Base-by-base conservation (phyloP, 2,113 vertebrate genomes). In the Ophiodon elongatus region DNA sequence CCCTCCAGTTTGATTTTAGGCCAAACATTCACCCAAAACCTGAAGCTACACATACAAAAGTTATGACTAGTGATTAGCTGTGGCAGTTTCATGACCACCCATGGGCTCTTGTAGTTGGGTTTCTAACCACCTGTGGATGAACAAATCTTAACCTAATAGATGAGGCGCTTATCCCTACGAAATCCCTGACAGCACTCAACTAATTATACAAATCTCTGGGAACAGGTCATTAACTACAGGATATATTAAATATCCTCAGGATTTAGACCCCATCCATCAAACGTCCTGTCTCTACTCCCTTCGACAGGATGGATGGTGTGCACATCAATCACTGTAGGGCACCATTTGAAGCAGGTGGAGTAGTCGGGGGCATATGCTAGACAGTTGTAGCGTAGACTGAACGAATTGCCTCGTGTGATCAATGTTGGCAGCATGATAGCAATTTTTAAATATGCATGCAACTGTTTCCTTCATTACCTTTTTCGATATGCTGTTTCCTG, bases 181-280 rank as follows among this genome's bases (percentile, higher is more conserved):
- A 54, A 76, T 84, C 60, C 43, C 79, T 80, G 56, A 78, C 67
- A 73, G 73, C 83, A 74, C 76, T 84, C 79, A 86, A 43, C 80
- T 89, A 85, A 91, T 93, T 91, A 90, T 77, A 84, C 65, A 80
- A 75, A 93, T 91, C 85, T 88, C 74, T 25, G 43, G 54, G 71
- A 90, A 63, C 76, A 73, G 79, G 82, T 88, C 66, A 85, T 92
- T 91, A 88, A 87, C 86, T 73, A 73, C 76, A 66, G 77, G 80
- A 88, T 87, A 85, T 73, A 84, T 92, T 78, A 87, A 88, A 90
- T 78, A 86, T 80, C 27, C 76, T 31, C 68, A 76, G 84, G 77
- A 76, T 86, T 90, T 85, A 41, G 73, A 63, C 60, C 37, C 70
- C 66, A 89, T 86, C 83, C 75, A 89, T 92, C 90, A 91, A 76